These are phyloP conservation scores for Myiopsitta monachus DNA, from an alignment of 2,113 vertebrate genomes.

Conservation along the genomic window DNA sequence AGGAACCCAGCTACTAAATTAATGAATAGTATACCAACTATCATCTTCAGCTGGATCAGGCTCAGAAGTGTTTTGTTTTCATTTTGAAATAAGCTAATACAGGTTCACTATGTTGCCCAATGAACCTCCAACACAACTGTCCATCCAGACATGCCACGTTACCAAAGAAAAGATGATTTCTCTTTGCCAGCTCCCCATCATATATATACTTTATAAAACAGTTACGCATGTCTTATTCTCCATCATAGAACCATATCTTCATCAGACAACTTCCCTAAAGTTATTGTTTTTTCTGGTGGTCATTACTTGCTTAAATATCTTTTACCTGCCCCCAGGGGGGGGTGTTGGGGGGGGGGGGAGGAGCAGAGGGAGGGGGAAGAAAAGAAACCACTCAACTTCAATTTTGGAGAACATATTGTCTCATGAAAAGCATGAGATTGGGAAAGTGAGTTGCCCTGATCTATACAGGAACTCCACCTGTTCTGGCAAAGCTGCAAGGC, in stretches of 20 bases:
- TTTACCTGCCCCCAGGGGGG: not conserved
- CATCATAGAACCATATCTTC: not conserved
- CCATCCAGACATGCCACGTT: not conserved
- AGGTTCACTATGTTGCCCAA: not conserved
- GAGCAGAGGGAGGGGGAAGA: not conserved
- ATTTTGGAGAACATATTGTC: not conserved
- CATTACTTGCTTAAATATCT: not conserved
- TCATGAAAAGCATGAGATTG: not conserved
- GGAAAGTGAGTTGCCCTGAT: not conserved
- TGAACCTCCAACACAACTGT: not conserved
- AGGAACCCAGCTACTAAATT: not conserved
- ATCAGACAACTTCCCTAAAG: not conserved
- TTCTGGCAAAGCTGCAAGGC: not conserved
- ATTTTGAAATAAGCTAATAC: not conserved
- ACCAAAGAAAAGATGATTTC: not conserved
- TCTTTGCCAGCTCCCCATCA: not conserved
- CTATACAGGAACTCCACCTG: not conserved
- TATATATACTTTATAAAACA: not conserved
- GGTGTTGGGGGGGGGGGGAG: rapidly evolving
- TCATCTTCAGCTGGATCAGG: not conserved
- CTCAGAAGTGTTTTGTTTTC: not conserved
- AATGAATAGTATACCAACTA: not conserved
- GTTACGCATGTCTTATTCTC: not conserved
- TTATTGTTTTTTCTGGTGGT: not conserved
- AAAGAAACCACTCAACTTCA: not conserved